Evolutionary conservation across 2,797 vertebrate species (phyloP).

Genomic region (Pampus argenteus): DNA sequence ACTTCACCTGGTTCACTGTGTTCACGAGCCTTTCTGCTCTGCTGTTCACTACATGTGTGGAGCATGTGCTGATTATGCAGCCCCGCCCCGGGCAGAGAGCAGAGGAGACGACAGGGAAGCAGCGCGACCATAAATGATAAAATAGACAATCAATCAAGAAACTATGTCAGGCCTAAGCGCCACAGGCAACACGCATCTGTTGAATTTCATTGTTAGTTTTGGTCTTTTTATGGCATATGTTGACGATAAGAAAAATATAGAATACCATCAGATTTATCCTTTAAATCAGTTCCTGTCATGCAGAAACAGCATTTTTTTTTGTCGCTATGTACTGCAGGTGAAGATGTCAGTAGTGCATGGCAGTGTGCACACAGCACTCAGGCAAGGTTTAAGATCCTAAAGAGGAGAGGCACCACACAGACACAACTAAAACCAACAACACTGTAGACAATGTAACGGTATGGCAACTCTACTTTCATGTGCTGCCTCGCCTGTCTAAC

Average conservation of each 20-base stretch:
- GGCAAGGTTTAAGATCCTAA: conserved; percentile 87
- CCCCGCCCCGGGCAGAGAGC: too few species aligned
- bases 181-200: background rate
- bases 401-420: conserved; percentile 89
- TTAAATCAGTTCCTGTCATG: conserved; percentile 22
- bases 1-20: too few species aligned
- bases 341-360: conserved; percentile 46
- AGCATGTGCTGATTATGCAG: too few species aligned
- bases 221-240: background rate
- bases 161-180: conserved; percentile 7
- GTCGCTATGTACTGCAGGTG: background rate
- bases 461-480: conserved; percentile 93
- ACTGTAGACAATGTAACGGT: conserved; percentile 94
- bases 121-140: too few species aligned
- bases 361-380: conserved; percentile 68
- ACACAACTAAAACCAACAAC: conserved; percentile 93
- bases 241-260: conserved; percentile 3
- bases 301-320: conserved; percentile 23
- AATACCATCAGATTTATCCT: conserved; percentile 40
- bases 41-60: too few species aligned
- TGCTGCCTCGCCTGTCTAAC: conserved; percentile 90
- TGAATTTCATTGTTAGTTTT: conserved; percentile 11
- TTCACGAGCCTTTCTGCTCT: too few species aligned
- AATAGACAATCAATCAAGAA: too few species aligned
- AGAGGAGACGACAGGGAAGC: too few species aligned